These are phyloP conservation scores for Sapayoa aenigma DNA, from an alignment of 2,113 vertebrate genomes.

Conservation along the genomic window DNA sequence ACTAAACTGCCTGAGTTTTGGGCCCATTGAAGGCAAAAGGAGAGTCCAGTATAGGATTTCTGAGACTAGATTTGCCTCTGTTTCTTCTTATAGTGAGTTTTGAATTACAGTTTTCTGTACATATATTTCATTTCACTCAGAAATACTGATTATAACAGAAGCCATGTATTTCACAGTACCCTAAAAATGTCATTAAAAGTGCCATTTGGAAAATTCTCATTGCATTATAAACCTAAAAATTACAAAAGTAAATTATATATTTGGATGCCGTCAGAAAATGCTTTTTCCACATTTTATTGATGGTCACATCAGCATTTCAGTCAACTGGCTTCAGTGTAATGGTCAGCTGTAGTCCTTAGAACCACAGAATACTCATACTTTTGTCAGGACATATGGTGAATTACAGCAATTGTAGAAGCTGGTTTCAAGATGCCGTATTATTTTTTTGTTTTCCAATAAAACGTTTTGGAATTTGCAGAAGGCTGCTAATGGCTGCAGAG, in stretches of 20 bases:
- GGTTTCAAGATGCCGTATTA: not conserved
- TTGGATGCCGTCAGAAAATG: not conserved
- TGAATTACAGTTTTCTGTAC: not conserved
- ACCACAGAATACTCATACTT: not conserved
- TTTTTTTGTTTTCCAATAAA: not conserved
- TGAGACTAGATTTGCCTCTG: not conserved
- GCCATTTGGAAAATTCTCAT: not conserved
- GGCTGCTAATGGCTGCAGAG: not conserved
- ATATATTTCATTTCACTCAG: not conserved
- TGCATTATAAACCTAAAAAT: not conserved
- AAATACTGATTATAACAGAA: not conserved
- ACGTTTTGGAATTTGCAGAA: not conserved
- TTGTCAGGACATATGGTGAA: not conserved
- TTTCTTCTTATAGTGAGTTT: not conserved
- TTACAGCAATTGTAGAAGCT: not conserved
- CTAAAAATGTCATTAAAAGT: not conserved
- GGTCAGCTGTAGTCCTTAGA: not conserved
- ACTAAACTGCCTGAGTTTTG: not conserved
- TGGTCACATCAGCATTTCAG: not conserved
- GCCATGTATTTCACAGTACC: not conserved
- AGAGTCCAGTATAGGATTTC: not conserved
- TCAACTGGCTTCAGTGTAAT: not conserved
- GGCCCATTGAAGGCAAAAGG: not conserved
- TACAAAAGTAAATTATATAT: not conserved
- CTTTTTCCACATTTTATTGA: not conserved